These are phyloP conservation scores for Pseudocheirus occidentalis DNA, from an alignment of 2,797 vertebrate species.

Conservation along the genomic window DNA sequence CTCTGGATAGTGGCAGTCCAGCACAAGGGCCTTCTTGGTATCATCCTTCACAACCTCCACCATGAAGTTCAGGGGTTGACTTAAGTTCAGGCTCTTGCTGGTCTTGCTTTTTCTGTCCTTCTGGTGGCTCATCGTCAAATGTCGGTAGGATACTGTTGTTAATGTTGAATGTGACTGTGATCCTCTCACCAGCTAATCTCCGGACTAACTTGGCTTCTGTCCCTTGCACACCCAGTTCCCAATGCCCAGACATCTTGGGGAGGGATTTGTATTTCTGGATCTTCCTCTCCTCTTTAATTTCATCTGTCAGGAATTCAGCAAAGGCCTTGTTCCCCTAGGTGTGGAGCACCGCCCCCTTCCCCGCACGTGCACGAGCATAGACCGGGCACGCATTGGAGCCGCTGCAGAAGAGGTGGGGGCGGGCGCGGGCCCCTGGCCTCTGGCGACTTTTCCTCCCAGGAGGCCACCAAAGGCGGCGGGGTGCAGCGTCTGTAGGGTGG, in stretches of 20 bases:
- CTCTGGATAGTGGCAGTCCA: no score
- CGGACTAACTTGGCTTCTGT: constrained; percentile 91
- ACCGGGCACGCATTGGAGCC: no score
- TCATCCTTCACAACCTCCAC: no score
- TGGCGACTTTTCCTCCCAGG: no score
- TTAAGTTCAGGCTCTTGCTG: no score
- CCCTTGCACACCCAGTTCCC: constrained; percentile 93
- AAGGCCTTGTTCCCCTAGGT: constrained; percentile 92
- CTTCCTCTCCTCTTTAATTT: constrained; percentile 94
- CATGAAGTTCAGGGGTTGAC: no score
- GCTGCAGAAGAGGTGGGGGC: no score
- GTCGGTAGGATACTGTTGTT: constrained; percentile 96
- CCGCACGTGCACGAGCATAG: no score
- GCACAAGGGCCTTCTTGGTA: no score
- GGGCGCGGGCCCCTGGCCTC: no score
- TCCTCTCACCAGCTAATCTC: constrained; percentile 90
- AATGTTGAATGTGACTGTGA: constrained; percentile 94
- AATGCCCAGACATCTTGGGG: constrained; percentile 88
- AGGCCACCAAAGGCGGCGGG: no score
- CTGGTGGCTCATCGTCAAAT: constrained; percentile 88
- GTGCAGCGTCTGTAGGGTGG: accelerated
- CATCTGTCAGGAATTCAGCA: constrained; percentile 91
- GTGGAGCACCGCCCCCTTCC: no score
- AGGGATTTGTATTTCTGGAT: constrained; percentile 84
- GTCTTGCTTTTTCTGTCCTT: constrained; percentile 44